Evolutionary conservation across 1,140 invertebrate genomes (phyloP), one percentile per base, ranked within the genome.

Genomic region (Mactra quadrangularis): DNA sequence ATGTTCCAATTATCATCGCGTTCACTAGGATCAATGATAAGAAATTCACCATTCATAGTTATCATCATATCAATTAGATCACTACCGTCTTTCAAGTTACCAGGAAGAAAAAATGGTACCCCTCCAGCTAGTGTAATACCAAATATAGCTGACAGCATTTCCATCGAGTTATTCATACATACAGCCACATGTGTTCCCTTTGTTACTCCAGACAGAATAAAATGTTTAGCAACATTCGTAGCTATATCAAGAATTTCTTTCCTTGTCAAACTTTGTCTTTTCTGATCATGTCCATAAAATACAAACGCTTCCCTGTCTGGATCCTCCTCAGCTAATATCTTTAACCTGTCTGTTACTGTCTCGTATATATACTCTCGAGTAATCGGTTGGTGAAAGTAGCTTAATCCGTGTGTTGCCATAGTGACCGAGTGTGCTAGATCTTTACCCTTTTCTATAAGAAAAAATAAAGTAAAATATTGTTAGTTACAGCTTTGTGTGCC

Each of bases 121-220:
- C 68, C 79, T 38, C 79, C 79, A 1, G 79, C 59, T 11, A 71
- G 22, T 22, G 62, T 64, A 29, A 82, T 19, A 6, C 68, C 79
- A 38, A 62, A 7, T 15, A 31, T 60, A 15, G 45, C 3, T 9
- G 66, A 7, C 27, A 75, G 60, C 79, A 64, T 64, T 41, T 82
- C 71, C 15, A 82, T 31, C 4, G 79, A 82, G 52, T 82, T 82
- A 35, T 59, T 74, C 79, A 82, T 82, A 22, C 79, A 64, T 2
- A 82, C 13, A 3, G 29, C 79, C n/a, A 82, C 71, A 4, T 4
- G 27, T 17, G 70, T 50, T 15, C 70, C 79, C 41, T 82, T 82
- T 22, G 52, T 66, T 29, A 82, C n/a, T 19, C 79, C 79, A 11
- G 29, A 19, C 35, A 74, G 31, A 13, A 75, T 59, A 41, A 82